phyloP scores from a whole-genome alignment of 2,113 vertebrate species.

The Burhinus bistriatus region DNA sequence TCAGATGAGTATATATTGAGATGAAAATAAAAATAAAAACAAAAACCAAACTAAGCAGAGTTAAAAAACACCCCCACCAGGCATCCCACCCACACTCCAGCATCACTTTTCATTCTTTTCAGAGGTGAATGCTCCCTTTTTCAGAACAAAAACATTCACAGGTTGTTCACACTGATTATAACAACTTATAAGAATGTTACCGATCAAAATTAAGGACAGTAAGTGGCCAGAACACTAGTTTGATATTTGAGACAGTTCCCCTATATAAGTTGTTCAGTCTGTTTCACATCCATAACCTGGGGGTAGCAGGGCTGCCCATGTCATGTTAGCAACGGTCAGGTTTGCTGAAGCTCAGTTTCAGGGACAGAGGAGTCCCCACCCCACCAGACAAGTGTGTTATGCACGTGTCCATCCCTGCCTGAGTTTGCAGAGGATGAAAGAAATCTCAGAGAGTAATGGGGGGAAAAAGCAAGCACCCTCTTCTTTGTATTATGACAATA shows the following conservation, averaged over 20 bases:
- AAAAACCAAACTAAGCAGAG: not conserved
- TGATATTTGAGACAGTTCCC: not conserved
- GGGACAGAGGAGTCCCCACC: not conserved
- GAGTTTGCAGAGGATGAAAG: not conserved
- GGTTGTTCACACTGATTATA: not conserved
- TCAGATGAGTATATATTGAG: not conserved
- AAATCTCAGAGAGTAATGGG: not conserved
- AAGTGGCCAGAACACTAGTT: not conserved
- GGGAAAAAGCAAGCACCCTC: too few relatives aligned
- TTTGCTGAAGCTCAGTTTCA: not conserved
- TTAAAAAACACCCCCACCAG: not conserved
- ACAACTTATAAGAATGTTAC: not conserved
- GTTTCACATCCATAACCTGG: too few relatives aligned
- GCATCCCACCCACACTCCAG: not conserved
- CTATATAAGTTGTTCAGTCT: not conserved
- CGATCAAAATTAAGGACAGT: not conserved
- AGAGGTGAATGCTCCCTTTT: not conserved
- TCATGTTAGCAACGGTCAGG: rapidly evolving
- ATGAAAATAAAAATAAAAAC: not conserved
- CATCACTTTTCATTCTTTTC: not conserved
- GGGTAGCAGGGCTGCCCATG: not conserved
- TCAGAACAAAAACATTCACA: not conserved
- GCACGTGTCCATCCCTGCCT: not conserved
- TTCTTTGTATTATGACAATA: not conserved
- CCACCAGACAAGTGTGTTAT: rapidly evolving